Base-by-base conservation (phyloP, 2,888 invertebrate species). In the Amphipoea oculea region DNA sequence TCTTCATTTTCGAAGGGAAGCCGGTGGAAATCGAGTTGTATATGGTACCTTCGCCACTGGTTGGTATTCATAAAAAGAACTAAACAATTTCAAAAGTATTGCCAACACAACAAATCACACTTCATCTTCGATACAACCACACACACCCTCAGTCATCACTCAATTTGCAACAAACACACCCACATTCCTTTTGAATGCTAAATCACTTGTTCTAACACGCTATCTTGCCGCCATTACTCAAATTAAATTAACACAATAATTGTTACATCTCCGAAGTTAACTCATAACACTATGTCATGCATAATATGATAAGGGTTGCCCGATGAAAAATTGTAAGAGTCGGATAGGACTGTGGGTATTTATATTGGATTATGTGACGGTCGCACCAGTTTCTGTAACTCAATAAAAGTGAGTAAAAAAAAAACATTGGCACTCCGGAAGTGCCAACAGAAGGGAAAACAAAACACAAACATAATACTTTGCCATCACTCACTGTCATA, bases 161-260 rank as follows among this genome's bases (percentile, higher is more conserved):
- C 23, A 42, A 76, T 66, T 70, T 57, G 9, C 36, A 42, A 51
- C 40, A 14, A 20, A 65, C 57, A 48, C 70, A 72, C 78, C 65
- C 85, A 76, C 69, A 62, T 76, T 73, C 65, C 76, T 76, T 83
- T 69, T 84, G 57, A 81, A 78, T 81, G 51, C 65, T 65, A 81
- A 83, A 86, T 79, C 51, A 81, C 75, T 77, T 75, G 83, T 70
- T 81, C 65, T 70, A 86, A 83, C 84, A 84, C 69, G 67, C 77
- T 78, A 86, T 83, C 76, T 78, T 62, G 73, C 72, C 20, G 69
- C 76, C 78, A 86, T 86, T 78, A 84, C 76, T 86, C 86, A 86
- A 76, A 74, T 65, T 63, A 79, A 86, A 86, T 86, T 86, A 84
- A 75, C 84, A 77, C 82, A 86, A 86, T 86, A 86, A 86, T 84